phyloP scores from a whole-genome alignment of 2,888 invertebrate species.

The Salticus scenicus region DNA sequence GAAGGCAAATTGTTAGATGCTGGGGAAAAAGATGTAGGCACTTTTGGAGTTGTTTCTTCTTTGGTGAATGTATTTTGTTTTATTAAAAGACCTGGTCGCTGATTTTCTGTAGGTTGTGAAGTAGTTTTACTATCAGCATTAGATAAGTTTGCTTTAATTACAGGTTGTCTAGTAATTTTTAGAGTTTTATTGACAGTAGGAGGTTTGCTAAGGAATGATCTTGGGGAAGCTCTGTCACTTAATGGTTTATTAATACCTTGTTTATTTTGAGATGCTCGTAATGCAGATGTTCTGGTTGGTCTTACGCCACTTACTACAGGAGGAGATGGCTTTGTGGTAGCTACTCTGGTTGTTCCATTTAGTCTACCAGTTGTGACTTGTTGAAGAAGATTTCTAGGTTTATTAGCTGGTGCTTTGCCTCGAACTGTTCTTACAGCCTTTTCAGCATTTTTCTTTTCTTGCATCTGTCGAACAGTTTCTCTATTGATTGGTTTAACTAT shows the following conservation, averaged over 20 bases:
- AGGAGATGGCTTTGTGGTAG: conserved; percentile 30
- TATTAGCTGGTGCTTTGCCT: conserved; percentile 44
- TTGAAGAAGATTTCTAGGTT: conserved; percentile 39
- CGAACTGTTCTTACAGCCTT: conserved; percentile 49
- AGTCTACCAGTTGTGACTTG: conserved; percentile 48
- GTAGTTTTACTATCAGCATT: conserved; percentile 16
- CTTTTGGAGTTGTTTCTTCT: conserved; percentile 78
- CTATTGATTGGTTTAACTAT: conserved; percentile 78
- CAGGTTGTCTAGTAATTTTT: conserved; percentile 7
- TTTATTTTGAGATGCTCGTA: conserved; percentile 67
- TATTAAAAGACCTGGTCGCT: conserved; percentile 80
- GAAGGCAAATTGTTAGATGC: conserved; percentile 6
- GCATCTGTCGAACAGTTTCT: conserved; percentile 68
- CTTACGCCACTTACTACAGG: conserved; percentile 61
- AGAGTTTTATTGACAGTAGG: conserved; percentile 15
- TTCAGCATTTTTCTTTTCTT: conserved; percentile 65
- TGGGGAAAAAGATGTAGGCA: conserved; percentile 43
- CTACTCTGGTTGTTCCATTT: conserved; percentile 27
- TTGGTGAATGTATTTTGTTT: conserved; percentile 95
- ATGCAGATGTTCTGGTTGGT: conserved; percentile 67
- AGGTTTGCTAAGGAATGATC: conserved; percentile 64
- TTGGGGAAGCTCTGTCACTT: conserved; percentile 47
- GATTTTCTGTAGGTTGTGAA: conserved; percentile 15
- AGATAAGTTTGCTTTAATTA: conserved; percentile 15
- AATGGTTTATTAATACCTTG: conserved; percentile 27